These are phyloP conservation scores for Volucella bombylans DNA, from an alignment of 2,888 invertebrate species.

Conservation along the genomic window DNA sequence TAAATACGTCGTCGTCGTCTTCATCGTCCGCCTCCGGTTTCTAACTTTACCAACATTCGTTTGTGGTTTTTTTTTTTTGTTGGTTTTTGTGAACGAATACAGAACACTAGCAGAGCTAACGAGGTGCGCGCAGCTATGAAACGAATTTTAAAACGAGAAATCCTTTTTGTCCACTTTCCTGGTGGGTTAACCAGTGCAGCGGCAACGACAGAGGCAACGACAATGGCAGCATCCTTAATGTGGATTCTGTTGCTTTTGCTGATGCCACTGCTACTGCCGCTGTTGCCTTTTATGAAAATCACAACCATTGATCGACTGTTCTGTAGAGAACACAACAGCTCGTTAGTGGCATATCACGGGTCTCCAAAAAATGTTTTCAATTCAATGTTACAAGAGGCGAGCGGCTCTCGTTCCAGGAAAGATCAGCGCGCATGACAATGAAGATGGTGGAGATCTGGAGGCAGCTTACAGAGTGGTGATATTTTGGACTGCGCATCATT, in stretches of 20 bases:
- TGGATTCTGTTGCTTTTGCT: conserved; percentile 40
- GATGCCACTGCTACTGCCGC: background rate
- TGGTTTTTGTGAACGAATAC: background rate
- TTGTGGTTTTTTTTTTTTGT: conserved; percentile 14
- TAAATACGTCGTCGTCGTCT: conserved; percentile 25
- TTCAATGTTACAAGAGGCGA: conserved; percentile 41
- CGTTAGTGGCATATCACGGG: conserved; percentile 68
- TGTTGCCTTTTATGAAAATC: conserved; percentile 73
- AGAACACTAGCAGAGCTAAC: conserved; percentile 49
- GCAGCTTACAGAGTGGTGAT: conserved; percentile 39
- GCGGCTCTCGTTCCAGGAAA: conserved; percentile 23
- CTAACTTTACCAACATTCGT: too few species aligned
- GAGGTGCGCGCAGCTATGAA: conserved; percentile 72
- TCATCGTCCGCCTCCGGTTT: too few species aligned
- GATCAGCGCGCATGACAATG: conserved; percentile 21
- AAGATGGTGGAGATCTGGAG: conserved; percentile 19
- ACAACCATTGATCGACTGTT: conserved; percentile 70
- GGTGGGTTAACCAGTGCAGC: conserved; percentile 36
- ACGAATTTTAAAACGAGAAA: conserved; percentile 71
- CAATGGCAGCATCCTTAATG: conserved; percentile 65
- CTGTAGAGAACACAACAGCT: conserved; percentile 37
- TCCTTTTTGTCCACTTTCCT: conserved; percentile 66
- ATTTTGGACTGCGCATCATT: conserved; percentile 70
- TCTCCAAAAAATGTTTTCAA: conserved; percentile 68
- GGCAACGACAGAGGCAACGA: background rate